Conservation (phyloP, 2,113 vertebrate genomes). For the Nerophis ophidion region DNA sequence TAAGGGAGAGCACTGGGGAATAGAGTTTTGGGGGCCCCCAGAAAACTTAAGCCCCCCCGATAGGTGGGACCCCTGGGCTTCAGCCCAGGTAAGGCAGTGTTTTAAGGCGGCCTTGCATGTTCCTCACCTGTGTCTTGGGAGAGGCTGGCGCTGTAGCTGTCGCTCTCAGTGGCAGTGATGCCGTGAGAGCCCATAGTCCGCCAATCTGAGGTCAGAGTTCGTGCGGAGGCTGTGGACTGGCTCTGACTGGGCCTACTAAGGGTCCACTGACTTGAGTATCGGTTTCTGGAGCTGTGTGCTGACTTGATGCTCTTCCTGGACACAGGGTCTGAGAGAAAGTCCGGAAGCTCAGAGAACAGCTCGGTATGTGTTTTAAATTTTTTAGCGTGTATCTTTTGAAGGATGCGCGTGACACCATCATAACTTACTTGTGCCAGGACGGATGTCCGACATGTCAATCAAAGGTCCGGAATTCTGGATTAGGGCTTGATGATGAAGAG, state of each 20-base stretch:
- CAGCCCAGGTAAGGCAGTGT: too few species aligned
- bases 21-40: too few species aligned
- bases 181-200: constrained; percentile 92
- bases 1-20: too few species aligned
- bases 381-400: background rate
- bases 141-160: constrained; percentile 97
- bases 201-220: constrained; percentile 96
- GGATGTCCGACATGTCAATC: constrained; percentile 98
- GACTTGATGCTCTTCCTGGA: constrained; percentile 96
- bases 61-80: too few species aligned
- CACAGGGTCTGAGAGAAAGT: constrained; percentile 78
- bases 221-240: constrained; percentile 90
- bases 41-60: too few species aligned
- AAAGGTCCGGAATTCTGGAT: constrained; percentile 96
- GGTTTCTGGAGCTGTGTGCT: constrained; percentile 90
- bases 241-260: constrained; percentile 83
- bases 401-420: background rate
- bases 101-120: too few species aligned
- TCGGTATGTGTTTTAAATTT: background rate
- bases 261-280: constrained; percentile 98
- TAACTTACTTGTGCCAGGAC: constrained; percentile 91
- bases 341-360: constrained; percentile 17
- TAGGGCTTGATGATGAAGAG: constrained; percentile 90
- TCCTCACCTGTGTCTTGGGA: constrained; percentile 91
- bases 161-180: constrained; percentile 94